Percentiles rank a stretch among this genome's conserved stretches.
phyloP scores from a whole-genome alignment of 1,140 invertebrate species.

The Trichonephila inaurata region DNA sequence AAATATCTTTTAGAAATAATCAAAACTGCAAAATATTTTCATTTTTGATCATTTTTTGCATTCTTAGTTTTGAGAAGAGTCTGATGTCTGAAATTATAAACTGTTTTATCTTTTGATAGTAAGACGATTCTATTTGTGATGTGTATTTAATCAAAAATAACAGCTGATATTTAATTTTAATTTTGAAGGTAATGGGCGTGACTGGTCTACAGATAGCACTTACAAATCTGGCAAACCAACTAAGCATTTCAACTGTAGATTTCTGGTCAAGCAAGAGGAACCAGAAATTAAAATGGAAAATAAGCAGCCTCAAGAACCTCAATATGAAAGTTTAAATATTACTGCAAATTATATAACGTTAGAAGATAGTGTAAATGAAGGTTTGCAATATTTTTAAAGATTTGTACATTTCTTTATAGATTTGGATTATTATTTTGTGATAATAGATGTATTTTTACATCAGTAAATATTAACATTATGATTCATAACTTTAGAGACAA shows the following conservation, averaged over 20 bases:
- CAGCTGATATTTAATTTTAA: too few relatives aligned
- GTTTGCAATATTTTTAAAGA: not conserved
- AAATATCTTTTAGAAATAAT: too few relatives aligned
- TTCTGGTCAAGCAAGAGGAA: conserved; percentile 91
- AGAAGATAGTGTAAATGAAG: conserved; percentile 13
- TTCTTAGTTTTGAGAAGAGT: too few relatives aligned
- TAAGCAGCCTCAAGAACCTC: conserved; percentile 86
- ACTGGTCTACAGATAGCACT: conserved; percentile 79
- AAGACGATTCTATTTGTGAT: too few relatives aligned
- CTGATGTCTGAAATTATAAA: too few relatives aligned
- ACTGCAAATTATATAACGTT: conserved; percentile 80
- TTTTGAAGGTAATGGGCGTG: conserved; percentile 79
- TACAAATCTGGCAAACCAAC: conserved; percentile 81
- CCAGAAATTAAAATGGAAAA: conserved; percentile 87
- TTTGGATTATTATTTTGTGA: too few relatives aligned
- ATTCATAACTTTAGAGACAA: conserved; percentile 13
- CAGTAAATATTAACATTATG: not conserved
- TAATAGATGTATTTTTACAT: too few relatives aligned
- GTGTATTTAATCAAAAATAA: too few relatives aligned
- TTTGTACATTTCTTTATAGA: not conserved
- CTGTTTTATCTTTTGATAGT: too few relatives aligned
- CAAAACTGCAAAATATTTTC: too few relatives aligned
- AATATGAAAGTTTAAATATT: conserved; percentile 89
- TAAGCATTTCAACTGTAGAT: conserved; percentile 89
- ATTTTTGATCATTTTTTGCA: too few relatives aligned